Conservation (phyloP, 2,888 invertebrate species). For the Protodeltote pygarga region DNA sequence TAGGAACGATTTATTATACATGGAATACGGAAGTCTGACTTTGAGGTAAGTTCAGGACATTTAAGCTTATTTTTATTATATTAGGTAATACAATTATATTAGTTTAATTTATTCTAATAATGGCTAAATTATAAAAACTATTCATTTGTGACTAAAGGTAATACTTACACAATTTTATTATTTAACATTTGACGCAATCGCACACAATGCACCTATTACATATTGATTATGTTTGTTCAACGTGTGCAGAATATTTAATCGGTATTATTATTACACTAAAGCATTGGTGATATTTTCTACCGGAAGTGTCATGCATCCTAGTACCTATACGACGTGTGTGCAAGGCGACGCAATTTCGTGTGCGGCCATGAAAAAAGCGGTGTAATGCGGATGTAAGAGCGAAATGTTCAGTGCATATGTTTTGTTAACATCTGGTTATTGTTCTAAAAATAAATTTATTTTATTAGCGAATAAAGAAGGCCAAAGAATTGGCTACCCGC, state of each 20-base stretch:
- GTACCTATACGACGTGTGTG: slow-evolving; percentile 39
- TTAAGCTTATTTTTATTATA: too few species aligned
- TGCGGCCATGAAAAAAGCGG: slow-evolving; percentile 54
- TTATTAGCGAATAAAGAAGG: background rate
- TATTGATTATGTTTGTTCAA: slow-evolving; percentile 20
- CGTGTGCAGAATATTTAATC: slow-evolving; percentile 25
- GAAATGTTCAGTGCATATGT: slow-evolving; percentile 14
- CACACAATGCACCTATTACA: slow-evolving; percentile 23
- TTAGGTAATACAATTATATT: too few species aligned
- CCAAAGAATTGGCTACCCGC: background rate
- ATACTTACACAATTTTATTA: slow-evolving; percentile 9
- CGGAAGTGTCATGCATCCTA: slow-evolving; percentile 61
- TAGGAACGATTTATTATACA: too few species aligned
- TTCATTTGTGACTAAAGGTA: too few species aligned
- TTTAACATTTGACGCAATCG: slow-evolving; percentile 44
- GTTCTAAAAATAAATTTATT: background rate
- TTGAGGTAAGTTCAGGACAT: too few species aligned
- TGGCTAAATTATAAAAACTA: too few species aligned
- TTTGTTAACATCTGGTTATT: slow-evolving; percentile 4
- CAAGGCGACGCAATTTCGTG: slow-evolving; percentile 54
- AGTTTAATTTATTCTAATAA: too few species aligned
- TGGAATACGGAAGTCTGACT: too few species aligned
- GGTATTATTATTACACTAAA: slow-evolving; percentile 19
- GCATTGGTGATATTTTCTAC: slow-evolving; percentile 61
- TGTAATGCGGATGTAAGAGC: slow-evolving; percentile 38